phyloP scores from a whole-genome alignment of 2,113 vertebrate genomes.

The Heterotis niloticus region DNA sequence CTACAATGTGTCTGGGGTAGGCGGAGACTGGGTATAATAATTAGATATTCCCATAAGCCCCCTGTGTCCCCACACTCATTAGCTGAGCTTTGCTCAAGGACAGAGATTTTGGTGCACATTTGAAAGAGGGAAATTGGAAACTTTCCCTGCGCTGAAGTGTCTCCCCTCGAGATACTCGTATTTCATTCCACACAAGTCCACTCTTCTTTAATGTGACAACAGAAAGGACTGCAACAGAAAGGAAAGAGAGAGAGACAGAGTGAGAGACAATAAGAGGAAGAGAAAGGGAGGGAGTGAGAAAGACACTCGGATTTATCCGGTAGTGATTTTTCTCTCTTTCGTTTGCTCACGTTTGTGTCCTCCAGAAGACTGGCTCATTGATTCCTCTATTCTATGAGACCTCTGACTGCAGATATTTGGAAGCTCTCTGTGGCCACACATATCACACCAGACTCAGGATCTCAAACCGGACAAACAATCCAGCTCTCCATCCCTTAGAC shows the following conservation, averaged over 20 bases:
- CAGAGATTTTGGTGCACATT: neutral
- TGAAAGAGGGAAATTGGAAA: neutral
- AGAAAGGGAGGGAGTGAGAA: neutral
- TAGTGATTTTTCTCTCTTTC: too few relatives aligned
- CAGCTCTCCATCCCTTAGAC: too few relatives aligned
- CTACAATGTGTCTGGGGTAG: neutral
- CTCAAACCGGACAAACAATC: too few relatives aligned
- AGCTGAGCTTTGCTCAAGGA: neutral
- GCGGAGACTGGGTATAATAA: neutral
- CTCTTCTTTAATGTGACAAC: constrained; percentile 17
- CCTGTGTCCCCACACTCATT: neutral
- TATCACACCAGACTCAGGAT: too few relatives aligned
- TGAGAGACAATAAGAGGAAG: constrained; percentile 2
- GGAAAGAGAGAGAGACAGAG: constrained; percentile 8
- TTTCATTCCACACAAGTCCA: constrained; percentile 17
- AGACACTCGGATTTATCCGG: too few relatives aligned
- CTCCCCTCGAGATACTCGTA: neutral
- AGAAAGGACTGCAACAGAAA: constrained; percentile 2
- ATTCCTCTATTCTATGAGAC: too few relatives aligned
- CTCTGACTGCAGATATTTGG: too few relatives aligned
- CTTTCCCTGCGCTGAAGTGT: neutral
- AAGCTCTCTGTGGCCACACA: too few relatives aligned
- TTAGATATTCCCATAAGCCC: neutral
- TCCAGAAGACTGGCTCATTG: too few relatives aligned
- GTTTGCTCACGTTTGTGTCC: too few relatives aligned